A percentile compares a stretch with the other conserved stretches of the same genome.
Evolutionary conservation across 2,888 invertebrate genomes (phyloP).

Genomic region (Drosophila engyochracea): DNA sequence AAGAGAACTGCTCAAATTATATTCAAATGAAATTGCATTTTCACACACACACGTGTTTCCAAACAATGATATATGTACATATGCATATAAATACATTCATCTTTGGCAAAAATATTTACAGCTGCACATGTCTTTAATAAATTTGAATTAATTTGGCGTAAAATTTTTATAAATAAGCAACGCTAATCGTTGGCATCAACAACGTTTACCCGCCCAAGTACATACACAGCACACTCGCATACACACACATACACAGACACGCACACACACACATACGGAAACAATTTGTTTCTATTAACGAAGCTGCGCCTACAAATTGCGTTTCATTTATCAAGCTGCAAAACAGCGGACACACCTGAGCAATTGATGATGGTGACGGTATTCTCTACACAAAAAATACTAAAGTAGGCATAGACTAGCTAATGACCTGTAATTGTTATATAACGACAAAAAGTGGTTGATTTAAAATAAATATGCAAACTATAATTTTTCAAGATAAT

Average conservation of each 20-base stretch:
- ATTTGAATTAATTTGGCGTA: conserved; percentile 72
- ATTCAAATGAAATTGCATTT: conserved; percentile 61
- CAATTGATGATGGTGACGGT: conserved; percentile 68
- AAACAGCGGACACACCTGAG: conserved; percentile 66
- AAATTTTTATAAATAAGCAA: conserved; percentile 76
- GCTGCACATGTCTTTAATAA: conserved; percentile 55
- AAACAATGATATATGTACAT: conserved; percentile 5
- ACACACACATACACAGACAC: conserved; percentile 4
- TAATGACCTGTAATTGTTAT: conserved; percentile 20
- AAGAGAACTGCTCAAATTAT: conserved; percentile 38
- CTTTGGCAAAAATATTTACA: neutral
- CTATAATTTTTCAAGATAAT: neutral
- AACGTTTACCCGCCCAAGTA: conserved; percentile 10
- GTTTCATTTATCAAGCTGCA: conserved; percentile 73
- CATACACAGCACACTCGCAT: neutral
- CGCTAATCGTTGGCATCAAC: conserved; percentile 65
- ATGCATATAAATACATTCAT: neutral
- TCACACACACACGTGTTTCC: conserved; percentile 4
- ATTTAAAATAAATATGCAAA: neutral
- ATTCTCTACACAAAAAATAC: conserved; percentile 35
- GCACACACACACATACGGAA: conserved; percentile 21
- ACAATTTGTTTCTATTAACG: conserved; percentile 80
- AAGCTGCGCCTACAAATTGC: conserved; percentile 78
- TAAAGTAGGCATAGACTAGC: neutral
- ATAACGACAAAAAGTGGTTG: neutral